Evolutionary conservation across 2,888 invertebrate genomes (phyloP).

Genomic region (Parasteatoda lunata): DNA sequence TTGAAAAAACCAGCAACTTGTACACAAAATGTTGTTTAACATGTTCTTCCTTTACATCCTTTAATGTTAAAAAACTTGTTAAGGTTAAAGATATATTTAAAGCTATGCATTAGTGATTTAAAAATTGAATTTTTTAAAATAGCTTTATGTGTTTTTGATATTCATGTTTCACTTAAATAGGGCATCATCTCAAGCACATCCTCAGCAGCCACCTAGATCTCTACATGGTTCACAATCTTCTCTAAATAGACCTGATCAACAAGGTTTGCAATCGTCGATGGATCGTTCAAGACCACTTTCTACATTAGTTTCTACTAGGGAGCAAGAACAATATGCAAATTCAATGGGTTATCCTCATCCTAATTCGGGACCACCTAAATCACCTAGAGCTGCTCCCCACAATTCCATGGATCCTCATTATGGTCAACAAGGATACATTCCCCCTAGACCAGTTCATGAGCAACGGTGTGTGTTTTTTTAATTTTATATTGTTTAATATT

Average conservation of each 20-base stretch:
- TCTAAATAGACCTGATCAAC: slow-evolving; percentile 69
- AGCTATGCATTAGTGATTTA: no score
- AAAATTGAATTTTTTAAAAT: no score
- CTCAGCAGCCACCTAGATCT: slow-evolving; percentile 53
- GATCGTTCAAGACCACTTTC: slow-evolving; percentile 70
- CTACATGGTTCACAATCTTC: slow-evolving; percentile 71
- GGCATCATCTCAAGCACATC: slow-evolving; percentile 47
- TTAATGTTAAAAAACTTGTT: no score
- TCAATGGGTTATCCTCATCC: slow-evolving; percentile 65
- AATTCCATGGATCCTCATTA: slow-evolving; percentile 55
- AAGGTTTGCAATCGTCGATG: slow-evolving; percentile 43
- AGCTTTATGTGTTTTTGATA: neutral
- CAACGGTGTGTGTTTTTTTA: slow-evolving; percentile 39
- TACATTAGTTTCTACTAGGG: slow-evolving; percentile 70
- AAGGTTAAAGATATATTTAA: no score
- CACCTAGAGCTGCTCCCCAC: slow-evolving; percentile 50
- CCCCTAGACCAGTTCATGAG: slow-evolving; percentile 56
- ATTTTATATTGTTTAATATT: neutral
- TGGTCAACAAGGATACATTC: slow-evolving; percentile 45
- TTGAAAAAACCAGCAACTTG: no score
- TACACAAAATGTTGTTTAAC: no score
- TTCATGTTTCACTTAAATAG: slow-evolving; percentile 1
- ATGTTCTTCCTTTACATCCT: no score
- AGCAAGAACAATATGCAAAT: slow-evolving; percentile 70
- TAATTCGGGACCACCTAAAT: slow-evolving; percentile 55